Evolutionary conservation across 2,797 vertebrate species (phyloP), one percentile per base, ranked within the genome.

Genomic region (Tinamus major): DNA sequence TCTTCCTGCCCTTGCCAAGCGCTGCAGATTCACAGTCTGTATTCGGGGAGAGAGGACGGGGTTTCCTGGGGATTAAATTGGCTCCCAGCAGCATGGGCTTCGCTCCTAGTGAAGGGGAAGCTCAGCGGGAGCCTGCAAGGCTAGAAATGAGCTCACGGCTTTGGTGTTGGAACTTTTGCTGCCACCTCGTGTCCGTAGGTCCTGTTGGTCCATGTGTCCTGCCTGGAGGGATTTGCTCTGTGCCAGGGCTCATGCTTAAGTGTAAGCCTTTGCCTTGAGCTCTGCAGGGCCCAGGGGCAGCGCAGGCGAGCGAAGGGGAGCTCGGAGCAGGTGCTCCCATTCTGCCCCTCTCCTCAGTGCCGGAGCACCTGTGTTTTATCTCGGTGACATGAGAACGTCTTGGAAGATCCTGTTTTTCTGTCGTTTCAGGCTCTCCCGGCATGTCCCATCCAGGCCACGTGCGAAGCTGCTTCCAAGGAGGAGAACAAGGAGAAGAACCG

Each of bases 401-500:
- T 7, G 12, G 41, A 18, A 78, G 63, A 13, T 1, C 3, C 21
- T 16, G 13, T 61, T 27, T 63, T 15, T 29, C 37, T 80, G 7
- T 75, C 31, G 10, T 85, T 97, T 76, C 92, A 99, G 99, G 98
- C 99, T 44, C 98, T 99, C 84, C 99, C 99, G 65, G 98, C 99
- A 1, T 99, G 99, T 94, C 99, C 99, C 61, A 99, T 99, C 88
- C 99, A 99, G 97, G 99, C 99, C 61, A 98, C 99, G 0, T 99
- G 99, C 79, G 99, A 99, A 89, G 99, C 99, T 70, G 99, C 99
- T 78, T 99, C 99, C 78, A 99, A 99, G 95, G 99, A 99, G 92
- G 99, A 99, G 97, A 99, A 99, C 96, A 99, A 99, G 96, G 99
- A 99, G 98, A 99, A 99, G 98, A 99, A 99, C 97, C 97, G 99